phyloP scores from a whole-genome alignment of 2,797 vertebrate species.

The Phalanger gymnotis region DNA sequence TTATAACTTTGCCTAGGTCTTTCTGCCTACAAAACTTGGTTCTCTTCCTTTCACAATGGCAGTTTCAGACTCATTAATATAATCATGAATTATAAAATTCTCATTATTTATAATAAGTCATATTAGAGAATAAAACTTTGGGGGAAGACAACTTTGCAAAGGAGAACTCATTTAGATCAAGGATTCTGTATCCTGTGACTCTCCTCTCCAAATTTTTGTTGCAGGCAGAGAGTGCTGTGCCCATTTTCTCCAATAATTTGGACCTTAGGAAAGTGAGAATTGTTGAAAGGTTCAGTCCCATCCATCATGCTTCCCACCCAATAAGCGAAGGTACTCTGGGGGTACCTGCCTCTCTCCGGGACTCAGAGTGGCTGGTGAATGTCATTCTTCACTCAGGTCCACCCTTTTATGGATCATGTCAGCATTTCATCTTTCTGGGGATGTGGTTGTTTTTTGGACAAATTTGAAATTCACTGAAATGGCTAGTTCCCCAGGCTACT shows the following conservation, averaged over 20 bases:
- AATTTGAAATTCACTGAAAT: background rate
- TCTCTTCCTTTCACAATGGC: background rate
- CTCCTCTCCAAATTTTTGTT: background rate
- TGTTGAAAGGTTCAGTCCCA: background rate
- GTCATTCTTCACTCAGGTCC: background rate
- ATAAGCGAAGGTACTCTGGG: background rate
- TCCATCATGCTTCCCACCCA: too few species aligned
- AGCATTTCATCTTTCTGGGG: background rate
- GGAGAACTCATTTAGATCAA: background rate
- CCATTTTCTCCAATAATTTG: background rate
- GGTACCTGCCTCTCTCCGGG: background rate
- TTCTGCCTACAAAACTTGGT: background rate
- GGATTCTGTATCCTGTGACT: background rate
- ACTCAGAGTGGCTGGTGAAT: background rate
- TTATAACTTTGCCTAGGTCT: background rate
- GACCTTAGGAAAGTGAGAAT: background rate
- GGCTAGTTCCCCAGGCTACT: background rate
- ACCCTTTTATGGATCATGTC: background rate
- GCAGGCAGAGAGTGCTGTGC: background rate
- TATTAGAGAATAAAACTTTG: background rate
- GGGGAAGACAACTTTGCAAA: background rate
- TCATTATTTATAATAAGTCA: background rate
- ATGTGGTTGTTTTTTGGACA: background rate
- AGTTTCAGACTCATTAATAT: background rate
- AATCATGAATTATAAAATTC: background rate